Evolutionary conservation across 2,888 invertebrate species (phyloP).

Genomic region (Odontocerum albicorne): DNA sequence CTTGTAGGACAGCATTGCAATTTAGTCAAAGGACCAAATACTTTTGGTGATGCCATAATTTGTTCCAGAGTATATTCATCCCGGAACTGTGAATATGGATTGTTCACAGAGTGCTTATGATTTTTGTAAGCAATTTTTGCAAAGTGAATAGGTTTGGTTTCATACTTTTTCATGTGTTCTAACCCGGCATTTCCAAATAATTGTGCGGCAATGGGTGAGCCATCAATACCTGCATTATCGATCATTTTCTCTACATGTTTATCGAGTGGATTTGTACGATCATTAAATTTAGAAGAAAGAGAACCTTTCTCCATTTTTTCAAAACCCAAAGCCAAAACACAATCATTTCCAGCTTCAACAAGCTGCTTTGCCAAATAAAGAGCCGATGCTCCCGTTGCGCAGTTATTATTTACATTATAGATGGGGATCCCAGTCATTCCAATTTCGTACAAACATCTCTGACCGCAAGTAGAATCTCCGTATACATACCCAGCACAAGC

Average conservation of each 20-base stretch:
- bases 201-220: conserved; percentile 89
- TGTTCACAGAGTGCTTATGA: conserved; percentile 94
- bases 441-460: conserved; percentile 90
- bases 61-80: conserved; percentile 90
- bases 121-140: conserved; percentile 98
- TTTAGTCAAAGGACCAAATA: conserved; percentile 92
- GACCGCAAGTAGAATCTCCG: conserved; percentile 95
- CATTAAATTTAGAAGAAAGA: conserved; percentile 71
- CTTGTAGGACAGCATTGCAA: conserved; percentile 98
- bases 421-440: conserved; percentile 97
- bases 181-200: conserved; percentile 95
- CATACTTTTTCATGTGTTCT: conserved; percentile 96
- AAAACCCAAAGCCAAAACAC: conserved; percentile 92
- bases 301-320: conserved; percentile 98
- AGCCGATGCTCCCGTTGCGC: conserved; percentile 95
- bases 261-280: conserved; percentile 88
- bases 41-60: conserved; percentile 82
- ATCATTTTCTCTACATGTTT: conserved; percentile 85
- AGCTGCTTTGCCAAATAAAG: conserved; percentile 88
- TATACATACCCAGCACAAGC: conserved; percentile 93
- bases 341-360: conserved; percentile 86
- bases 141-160: conserved; percentile 89
- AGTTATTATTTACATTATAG: conserved; percentile 98
- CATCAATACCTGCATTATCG: conserved; percentile 77
- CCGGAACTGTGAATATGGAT: conserved; percentile 95